Evolutionary conservation across 2,113 vertebrate species (phyloP), one percentile per base, ranked within the genome.

Genomic region (Tachuris rubrigastra): DNA sequence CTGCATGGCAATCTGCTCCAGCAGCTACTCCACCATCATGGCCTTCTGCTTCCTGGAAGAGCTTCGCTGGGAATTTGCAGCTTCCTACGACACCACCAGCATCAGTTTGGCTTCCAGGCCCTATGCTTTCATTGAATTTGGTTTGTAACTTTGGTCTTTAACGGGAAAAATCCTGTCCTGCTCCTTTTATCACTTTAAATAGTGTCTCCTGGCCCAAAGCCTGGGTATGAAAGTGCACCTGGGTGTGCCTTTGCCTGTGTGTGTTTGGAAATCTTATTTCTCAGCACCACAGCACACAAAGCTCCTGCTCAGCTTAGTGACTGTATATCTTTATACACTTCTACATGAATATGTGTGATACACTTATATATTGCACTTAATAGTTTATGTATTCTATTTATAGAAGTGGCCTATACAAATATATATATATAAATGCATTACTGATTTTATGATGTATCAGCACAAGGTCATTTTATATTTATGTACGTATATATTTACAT

Each of bases 11-110:
- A 99, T 99, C 98, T 99, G 99, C 94, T 98, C 98, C 95, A 97
- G 89, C 95, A 98, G 82, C 94, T 98, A 98, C 93, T 98, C 99
- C 6, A 97, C 98, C 19, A 97, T 98, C 96, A 98, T 98, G 97
- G 99, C 98, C 53, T 99, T 99, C 98, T 99, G 99, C 98, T 99
- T 99, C 97, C 96, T 99, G 94, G 99, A 99, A 93, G 99, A 99
- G 87, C 97, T 99, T 80, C 98, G 98, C 65, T 99, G 99, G 99
- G 98, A 99, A 93, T 99, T 99, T 97, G 97, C 98, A n/a, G 97
- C 98, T 77, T 98, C 98, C 90, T 99, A 98, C 21, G 98, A 98
- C 79, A 94, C 92, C 55, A 94, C 98, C 31, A 97, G 97, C n/a
- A 97, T 99, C 24, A 86, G 97, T 79, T 96, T 99, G 89, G 99